Evolutionary conservation across 2,888 invertebrate genomes (phyloP).

Genomic region (Limnephilus marmoratus): DNA sequence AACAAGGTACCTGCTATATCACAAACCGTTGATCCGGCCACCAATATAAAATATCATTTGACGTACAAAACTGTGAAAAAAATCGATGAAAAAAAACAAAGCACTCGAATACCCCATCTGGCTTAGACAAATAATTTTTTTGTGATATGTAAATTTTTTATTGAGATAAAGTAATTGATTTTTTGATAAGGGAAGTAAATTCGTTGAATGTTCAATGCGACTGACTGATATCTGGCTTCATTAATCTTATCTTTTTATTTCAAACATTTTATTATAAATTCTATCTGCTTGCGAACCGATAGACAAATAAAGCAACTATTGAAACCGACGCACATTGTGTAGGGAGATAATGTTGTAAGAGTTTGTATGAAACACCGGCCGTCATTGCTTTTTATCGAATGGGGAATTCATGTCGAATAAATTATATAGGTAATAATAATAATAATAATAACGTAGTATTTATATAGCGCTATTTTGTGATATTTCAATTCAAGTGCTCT

Average conservation of each 20-base stretch:
- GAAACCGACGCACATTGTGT: neutral
- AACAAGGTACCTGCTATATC: neutral
- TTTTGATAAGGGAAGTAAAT: slow-evolving; percentile 51
- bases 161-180: slow-evolving; percentile 63
- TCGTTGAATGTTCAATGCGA: slow-evolving; percentile 41
- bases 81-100: slow-evolving; percentile 17
- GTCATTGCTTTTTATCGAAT: too few relatives aligned
- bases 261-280: slow-evolving; percentile 33
- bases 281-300: neutral
- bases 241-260: slow-evolving; percentile 28
- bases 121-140: slow-evolving; percentile 52
- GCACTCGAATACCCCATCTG: slow-evolving; percentile 50
- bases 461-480: too few relatives aligned
- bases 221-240: slow-evolving; percentile 10
- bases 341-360: too few relatives aligned
- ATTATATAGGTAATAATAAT: too few relatives aligned
- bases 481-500: too few relatives aligned
- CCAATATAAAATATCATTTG: neutral
- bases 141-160: slow-evolving; percentile 62
- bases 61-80: neutral
- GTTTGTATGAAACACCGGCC: too few relatives aligned
- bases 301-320: neutral
- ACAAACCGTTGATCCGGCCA: neutral
- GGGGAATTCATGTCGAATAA: too few relatives aligned
- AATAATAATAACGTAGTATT: too few relatives aligned